phyloP scores from a whole-genome alignment of 2,797 vertebrate genomes.

The Sebastes cheni region DNA sequence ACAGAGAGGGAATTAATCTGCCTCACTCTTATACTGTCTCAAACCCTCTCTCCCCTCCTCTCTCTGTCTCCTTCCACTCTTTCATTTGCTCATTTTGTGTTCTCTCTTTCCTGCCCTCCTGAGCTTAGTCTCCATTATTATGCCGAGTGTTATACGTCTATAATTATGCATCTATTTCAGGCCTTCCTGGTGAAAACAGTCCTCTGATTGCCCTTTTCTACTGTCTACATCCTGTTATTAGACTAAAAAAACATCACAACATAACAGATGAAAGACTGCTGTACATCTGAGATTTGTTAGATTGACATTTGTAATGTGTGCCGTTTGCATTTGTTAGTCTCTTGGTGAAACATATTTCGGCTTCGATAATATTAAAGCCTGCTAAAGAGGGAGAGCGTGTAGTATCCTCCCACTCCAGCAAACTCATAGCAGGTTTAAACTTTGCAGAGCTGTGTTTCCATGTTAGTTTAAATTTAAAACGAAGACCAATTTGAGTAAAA shows the following conservation, averaged over 20 bases:
- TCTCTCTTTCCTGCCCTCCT: constrained; percentile 17
- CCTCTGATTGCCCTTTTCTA: constrained; percentile 44
- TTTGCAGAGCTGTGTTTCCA: background rate
- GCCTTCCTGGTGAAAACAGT: constrained; percentile 51
- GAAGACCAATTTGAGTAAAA: too few species aligned
- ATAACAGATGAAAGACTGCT: background rate
- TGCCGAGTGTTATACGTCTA: constrained; percentile 40
- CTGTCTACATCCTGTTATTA: constrained; percentile 49
- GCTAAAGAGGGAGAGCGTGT: background rate
- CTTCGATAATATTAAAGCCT: background rate
- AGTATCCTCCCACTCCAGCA: background rate
- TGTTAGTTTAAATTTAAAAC: background rate
- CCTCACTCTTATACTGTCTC: constrained; percentile 9
- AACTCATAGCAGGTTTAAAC: background rate
- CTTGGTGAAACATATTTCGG: background rate
- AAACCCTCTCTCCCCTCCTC: constrained; percentile 5
- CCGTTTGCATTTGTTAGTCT: background rate
- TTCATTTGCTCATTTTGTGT: constrained; percentile 29
- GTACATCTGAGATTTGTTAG: background rate
- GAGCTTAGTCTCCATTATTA: constrained; percentile 43
- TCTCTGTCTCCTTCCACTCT: background rate
- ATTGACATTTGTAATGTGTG: background rate
- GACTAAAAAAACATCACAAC: constrained; percentile 11
- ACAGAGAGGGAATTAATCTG: constrained; percentile 21
- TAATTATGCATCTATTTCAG: constrained; percentile 73